Base-by-base conservation (phyloP, 2,888 invertebrate genomes). In the Masnerella sp. region DNA sequence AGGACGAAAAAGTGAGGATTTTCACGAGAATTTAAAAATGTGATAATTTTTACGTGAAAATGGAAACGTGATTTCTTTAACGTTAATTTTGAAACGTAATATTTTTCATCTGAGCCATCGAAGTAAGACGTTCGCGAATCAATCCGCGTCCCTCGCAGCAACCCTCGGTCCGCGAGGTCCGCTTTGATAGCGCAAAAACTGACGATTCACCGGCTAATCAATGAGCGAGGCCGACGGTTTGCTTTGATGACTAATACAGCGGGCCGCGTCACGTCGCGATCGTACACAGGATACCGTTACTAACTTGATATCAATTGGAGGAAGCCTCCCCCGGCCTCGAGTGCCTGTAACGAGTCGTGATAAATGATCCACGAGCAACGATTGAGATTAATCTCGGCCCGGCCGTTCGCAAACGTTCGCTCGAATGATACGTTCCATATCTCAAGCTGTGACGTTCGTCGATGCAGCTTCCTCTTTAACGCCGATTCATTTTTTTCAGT, bases 351-450 rank as follows among this genome's bases (percentile, higher is more conserved):
- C 83, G 77, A 82, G 81, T 79, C 78, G 79, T 87, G 87, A 87
- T 85, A 85, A 87, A 87, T 87, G 86, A 87, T 81, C 77, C 68
- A 52, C 54, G 76, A 77, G 75, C 80, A 77, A 81, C 82, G 82
- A 86, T 85, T 85, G 83, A 85, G 87, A 87, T 87, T 87, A 86
- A 87, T 86, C 84, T 79, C 68, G 71, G 62, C 72, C 74, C 78
- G 75, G 75, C 69, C 78, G 69, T 54, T 70, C 49, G 61, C 72
- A 28, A 71, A 58, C 70, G 69, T 59, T 77, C 62, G 54, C 40
- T 51, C 68, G 62, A 76, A 72, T 71, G 68, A 72, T 74, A 72
- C 61, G 54, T 72, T 76, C 32, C 76, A 76, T 76, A 76, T 74
- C 76, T 76, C 74, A 74, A 76, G 64, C 38, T 51, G 30, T 72